phyloP scores from a whole-genome alignment of 2,797 vertebrate species.

The Brotula barbata region DNA sequence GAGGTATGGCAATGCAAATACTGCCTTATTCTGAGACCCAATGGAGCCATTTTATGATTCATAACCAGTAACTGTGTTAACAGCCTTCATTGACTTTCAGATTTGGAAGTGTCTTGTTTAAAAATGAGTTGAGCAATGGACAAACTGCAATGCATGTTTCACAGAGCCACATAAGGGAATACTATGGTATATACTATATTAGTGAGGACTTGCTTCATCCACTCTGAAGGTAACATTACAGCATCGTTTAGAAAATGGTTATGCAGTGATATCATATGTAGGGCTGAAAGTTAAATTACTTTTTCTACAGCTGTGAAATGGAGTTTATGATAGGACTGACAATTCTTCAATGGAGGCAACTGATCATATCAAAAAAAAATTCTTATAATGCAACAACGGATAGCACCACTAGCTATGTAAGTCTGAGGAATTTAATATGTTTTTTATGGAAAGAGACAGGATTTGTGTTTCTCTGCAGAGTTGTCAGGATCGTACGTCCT shows the following conservation, averaged over 20 bases:
- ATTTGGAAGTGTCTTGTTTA: conserved; percentile 43
- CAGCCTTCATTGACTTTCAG: conserved; percentile 65
- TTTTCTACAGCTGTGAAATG: conserved; percentile 29
- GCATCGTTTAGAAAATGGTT: conserved; percentile 35
- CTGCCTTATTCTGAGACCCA: conserved; percentile 30
- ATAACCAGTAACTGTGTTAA: conserved; percentile 60
- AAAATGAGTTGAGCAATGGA: conserved; percentile 28
- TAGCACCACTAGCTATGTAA: conserved; percentile 44
- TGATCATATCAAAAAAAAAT: conserved; percentile 43
- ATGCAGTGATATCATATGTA: background rate
- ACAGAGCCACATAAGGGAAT: conserved; percentile 7
- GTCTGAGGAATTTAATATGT: conserved; percentile 24
- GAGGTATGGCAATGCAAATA: conserved; percentile 49
- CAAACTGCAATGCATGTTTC: conserved; percentile 22
- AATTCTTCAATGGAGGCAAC: conserved; percentile 24
- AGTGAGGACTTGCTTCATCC: background rate
- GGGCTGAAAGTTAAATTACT: conserved; percentile 23
- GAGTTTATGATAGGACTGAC: conserved; percentile 25
- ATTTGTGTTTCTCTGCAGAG: conserved; percentile 39
- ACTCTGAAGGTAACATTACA: conserved; percentile 13
- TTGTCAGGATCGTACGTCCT: conserved; percentile 47
- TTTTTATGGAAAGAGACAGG: conserved; percentile 36
- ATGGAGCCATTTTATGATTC: conserved; percentile 54
- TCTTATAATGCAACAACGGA: conserved; percentile 29
- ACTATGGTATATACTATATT: background rate